Conservation (phyloP, 2,797 vertebrate species). For the Trichosurus vulpecula region DNA sequence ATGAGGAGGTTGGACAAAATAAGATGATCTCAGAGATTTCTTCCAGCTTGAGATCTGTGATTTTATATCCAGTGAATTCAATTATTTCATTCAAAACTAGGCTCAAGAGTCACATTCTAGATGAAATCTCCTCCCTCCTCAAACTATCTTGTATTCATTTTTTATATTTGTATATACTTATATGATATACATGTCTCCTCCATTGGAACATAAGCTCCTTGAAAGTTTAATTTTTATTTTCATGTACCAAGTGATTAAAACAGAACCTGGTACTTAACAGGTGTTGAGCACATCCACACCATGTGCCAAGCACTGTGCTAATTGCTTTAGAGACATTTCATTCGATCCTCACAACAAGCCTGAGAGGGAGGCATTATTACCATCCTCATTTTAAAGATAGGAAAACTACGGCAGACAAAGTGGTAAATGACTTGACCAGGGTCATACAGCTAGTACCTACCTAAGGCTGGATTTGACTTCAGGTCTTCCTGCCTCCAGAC, state of each 20-base stretch:
- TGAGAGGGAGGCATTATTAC: background rate
- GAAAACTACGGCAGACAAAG: background rate
- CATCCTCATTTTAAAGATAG: background rate
- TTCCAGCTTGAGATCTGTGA: background rate
- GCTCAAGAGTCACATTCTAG: background rate
- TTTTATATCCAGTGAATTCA: background rate
- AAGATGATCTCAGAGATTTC: background rate
- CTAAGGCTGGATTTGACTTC: background rate
- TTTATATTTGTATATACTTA: background rate
- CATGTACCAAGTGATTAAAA: background rate
- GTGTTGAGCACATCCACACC: background rate
- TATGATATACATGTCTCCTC: background rate
- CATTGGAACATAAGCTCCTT: background rate
- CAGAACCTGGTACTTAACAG: background rate
- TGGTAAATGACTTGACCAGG: background rate
- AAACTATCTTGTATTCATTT: background rate
- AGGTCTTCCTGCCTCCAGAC: background rate
- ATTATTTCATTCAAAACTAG: background rate
- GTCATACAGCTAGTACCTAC: background rate
- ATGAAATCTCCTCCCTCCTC: background rate
- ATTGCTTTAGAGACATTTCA: background rate
- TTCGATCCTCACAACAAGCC: background rate
- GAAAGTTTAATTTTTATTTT: background rate
- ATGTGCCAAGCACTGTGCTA: background rate
- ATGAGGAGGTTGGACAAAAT: background rate